Evolutionary conservation across 1,140 invertebrate genomes (phyloP), one percentile per base, ranked within the genome.

Genomic region (Sarcophaga bullata): DNA sequence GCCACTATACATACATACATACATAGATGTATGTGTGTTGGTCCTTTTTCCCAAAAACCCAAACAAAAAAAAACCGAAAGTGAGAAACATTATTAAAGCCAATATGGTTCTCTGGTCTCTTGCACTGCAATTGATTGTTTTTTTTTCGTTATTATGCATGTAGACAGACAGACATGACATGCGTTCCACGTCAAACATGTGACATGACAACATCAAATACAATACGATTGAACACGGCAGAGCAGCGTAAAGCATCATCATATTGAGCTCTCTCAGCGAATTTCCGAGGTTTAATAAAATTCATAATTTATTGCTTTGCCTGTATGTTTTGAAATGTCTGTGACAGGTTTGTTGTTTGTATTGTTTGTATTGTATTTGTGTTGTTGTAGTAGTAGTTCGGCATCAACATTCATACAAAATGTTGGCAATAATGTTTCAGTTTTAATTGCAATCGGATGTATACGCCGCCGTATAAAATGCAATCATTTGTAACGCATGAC

Each of bases 201-300:
- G 80, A 81, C 80, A 68, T 47, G 54, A 68, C 80, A 72, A 49
- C 50, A 68, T 68, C 62, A 68, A 62, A 17, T 68, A 8, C 8
- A 19, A 37, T 37, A 37, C 25, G 25, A 37, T 37, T 37, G 25
- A 37, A 37, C 25, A 37, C 25, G 1, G 25, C 25, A 37, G 25
- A 37, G 25, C 25, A 37, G 25, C 1, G 25, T 4, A 37, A 19
- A 68, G 17, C 62, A 17, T 58, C 15, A 58, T 58, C 13, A 58
- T n/a, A 19, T 68, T 17, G 10, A 19, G 80, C 15, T 37, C 25
- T 37, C 25, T 81, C 5, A 68, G 80, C 54, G 47, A 72, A 81
- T 68, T 81, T 68, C 80, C 80, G 80, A 81, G 80, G 80, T 81
- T 81, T 72, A 62, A 81, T 81, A 81, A 81, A 81, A 81, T 81